Base-by-base conservation (phyloP, 2,797 vertebrate genomes). In the Xerus rutilus region DNA sequence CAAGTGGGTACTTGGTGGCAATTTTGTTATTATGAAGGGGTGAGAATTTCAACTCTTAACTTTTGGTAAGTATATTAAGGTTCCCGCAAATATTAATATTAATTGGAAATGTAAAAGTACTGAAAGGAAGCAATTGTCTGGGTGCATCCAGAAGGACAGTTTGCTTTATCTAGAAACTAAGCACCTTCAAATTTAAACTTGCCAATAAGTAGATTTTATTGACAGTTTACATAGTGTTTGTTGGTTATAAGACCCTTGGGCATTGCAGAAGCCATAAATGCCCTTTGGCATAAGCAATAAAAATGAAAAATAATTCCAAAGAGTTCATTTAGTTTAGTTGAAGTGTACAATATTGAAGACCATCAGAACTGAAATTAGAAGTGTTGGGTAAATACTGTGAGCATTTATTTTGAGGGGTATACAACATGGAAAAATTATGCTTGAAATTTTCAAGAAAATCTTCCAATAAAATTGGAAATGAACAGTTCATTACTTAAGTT, bases 301-400 rank as follows among this genome's bases (percentile, higher is more conserved):
- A 78, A 39, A 81, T 93, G 54, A 85, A 89, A 89, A 90, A 14
- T 85, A 49, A 89, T 49, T 59, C 85, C 49, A 81, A 85, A 64
- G 35, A 18, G 67, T 87, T 94, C 11, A 23, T 86, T 97, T 95
- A 45, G 32, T 89, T 94, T 86, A 67, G 59, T 62, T 62, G 23
- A 82, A 82, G 8, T 82, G 5, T 89, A 28, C 39, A 69, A 4
- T 85, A 12, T 72, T 96, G 57, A 72, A 57, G 1, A 2, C 39
- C 52, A 1, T 84, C 78, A 5, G 43, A 85, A 77, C 28, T 47
- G 35, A 70, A 70, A 45, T 72, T 21, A 12, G 86, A 54, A 64
- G 18, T 74, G 7, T 72, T 39, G 70, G 77, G 5, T 84, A 95
- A 74, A 67, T 91, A 23, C 13, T 62, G 14, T 28, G 4, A 82